These are phyloP conservation scores for Dioctria rufipes DNA, from an alignment of 2,888 invertebrate species.

Conservation along the genomic window DNA sequence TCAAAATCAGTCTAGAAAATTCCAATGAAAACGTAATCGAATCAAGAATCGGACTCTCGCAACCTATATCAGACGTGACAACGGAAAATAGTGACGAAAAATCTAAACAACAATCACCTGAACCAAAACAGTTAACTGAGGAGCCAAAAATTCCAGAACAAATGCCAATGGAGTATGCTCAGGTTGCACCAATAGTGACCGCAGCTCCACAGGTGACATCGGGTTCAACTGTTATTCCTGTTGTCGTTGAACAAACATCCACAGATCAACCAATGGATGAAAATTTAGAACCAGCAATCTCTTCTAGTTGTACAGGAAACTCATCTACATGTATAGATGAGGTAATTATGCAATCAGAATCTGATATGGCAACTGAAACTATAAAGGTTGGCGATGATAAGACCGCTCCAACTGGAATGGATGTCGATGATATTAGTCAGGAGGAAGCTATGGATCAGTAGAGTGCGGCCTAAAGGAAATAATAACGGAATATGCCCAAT, in stretches of 20 bases:
- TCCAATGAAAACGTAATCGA: neutral
- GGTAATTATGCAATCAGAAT: slow-evolving; percentile 59
- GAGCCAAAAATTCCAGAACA: slow-evolving; percentile 51
- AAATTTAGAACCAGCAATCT: slow-evolving; percentile 53
- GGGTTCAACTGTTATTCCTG: neutral
- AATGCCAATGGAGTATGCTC: slow-evolving; percentile 56
- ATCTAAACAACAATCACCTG: neutral
- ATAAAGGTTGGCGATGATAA: slow-evolving; percentile 60
- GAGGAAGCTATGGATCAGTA: slow-evolving; percentile 71
- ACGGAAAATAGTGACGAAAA: neutral
- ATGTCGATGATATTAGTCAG: slow-evolving; percentile 70
- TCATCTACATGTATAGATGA: slow-evolving; percentile 49
- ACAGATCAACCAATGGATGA: slow-evolving; percentile 59
- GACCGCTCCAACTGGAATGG: slow-evolving; percentile 68
- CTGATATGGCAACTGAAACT: slow-evolving; percentile 68
- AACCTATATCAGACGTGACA: neutral
- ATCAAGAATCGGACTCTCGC: neutral
- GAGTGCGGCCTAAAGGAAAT: slow-evolving; percentile 11
- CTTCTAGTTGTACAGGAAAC: slow-evolving; percentile 49
- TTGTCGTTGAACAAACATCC: neutral
- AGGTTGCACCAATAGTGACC: neutral
- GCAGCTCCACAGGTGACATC: slow-evolving; percentile 25
- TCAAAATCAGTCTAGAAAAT: neutral
- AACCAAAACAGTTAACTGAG: neutral
- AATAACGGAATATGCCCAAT: neutral